Base-by-base conservation (phyloP, 92 coral and sea anemone species). In the Meandrina meandrites region DNA sequence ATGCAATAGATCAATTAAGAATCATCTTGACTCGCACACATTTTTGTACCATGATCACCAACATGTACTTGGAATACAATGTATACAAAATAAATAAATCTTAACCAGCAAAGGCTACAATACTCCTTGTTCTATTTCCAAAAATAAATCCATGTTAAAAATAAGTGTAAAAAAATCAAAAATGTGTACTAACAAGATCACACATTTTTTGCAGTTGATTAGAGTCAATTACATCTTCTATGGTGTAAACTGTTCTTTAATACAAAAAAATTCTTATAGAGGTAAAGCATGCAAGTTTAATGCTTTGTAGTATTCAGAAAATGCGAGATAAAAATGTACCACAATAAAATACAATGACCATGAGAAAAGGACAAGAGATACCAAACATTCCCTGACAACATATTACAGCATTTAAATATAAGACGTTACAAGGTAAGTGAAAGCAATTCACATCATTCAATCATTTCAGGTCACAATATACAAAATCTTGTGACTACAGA, bases 401-500 rank as follows among this genome's bases (percentile, higher is more conserved):
- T 22, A 82, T 37, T 51, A 82, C 22, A 37, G 36, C 30, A 28
- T 32, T 56, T 18, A 36, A 31, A 40, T 40, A 2, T 30, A 30
- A 9, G 24, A 36, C 0, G 32, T 21, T 48, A 0, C 19, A 50
- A 28, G 21, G 17, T 47, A 73, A 73, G 16, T n/a, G 60, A 69
- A n/a, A 62, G n/a, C 54, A 74, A 74, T 19, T 54, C 34, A 40
- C 16, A 35, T 10, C 42, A 28, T 28, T 27, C n/a, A 24, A 71
- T 35, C 11, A 40, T 30, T 71, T 73, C 45, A 22, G 79, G 50
- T 24, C 32, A 51, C 17, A 34, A 72, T 42, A 18, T 47, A 31
- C 87, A 74, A 74, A 42, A 84, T 48, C 54, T 51, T 4, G 54
- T 40, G 37, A 74, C 80, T 17, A 17, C 74, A 73, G 57, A 84